These are phyloP conservation scores for Axinella damicornis DNA, from an alignment of 37 sponge, comb jelly and placozoan genomes.

Conservation along the genomic window DNA sequence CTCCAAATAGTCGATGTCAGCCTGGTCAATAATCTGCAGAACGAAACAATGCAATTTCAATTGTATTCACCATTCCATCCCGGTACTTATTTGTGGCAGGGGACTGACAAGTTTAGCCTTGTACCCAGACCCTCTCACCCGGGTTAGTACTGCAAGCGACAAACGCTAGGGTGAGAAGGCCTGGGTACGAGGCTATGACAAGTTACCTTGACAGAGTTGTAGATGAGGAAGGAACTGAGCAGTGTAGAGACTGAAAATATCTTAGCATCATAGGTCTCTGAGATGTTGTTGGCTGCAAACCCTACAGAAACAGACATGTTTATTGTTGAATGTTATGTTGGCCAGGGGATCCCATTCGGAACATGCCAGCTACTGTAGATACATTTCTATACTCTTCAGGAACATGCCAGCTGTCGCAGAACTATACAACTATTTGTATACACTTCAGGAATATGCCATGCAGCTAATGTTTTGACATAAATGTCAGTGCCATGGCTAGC, in stretches of 20 bases:
- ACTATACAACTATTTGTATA: not conserved
- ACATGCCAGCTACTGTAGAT: no score
- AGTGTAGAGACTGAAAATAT: conserved; percentile 91
- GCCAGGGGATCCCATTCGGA: no score
- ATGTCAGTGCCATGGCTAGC: no score
- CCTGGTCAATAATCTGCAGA: conserved; percentile 90
- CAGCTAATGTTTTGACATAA: no score
- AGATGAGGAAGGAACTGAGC: conserved; percentile 93
- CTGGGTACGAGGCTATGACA: not conserved
- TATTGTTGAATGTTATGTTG: no score
- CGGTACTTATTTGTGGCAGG: not conserved
- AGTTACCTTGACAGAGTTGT: conserved; percentile 93
- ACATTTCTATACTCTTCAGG: no score
- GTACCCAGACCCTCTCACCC: no score
- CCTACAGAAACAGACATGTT: conserved; percentile 73
- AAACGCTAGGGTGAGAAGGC: no score
- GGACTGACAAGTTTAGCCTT: no score
- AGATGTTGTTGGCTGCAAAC: conserved; percentile 92
- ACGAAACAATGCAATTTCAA: not conserved
- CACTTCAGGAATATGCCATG: not conserved
- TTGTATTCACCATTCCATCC: not conserved
- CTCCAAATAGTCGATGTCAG: conserved; percentile 93
- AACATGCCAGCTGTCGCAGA: no score
- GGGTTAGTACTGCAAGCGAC: no score
- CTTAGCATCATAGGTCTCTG: conserved; percentile 94